A percentile compares a stretch with the other conserved stretches of the same genome.
phyloP scores from a whole-genome alignment of 2,797 vertebrate genomes.

The Vultur gryphus region DNA sequence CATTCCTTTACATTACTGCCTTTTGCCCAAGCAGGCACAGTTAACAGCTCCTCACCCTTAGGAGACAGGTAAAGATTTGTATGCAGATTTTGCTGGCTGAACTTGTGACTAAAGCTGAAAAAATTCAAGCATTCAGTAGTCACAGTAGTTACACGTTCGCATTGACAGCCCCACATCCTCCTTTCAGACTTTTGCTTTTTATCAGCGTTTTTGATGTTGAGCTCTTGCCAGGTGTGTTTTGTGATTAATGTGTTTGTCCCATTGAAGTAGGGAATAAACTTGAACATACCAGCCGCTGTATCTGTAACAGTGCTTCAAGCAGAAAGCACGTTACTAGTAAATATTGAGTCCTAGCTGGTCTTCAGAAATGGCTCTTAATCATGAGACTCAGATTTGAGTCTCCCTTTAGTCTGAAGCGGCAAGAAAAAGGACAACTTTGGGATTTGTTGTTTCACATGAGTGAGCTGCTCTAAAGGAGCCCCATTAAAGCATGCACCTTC shows the following conservation, averaged over 20 bases:
- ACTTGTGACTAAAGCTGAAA: background rate
- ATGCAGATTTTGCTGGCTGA: background rate
- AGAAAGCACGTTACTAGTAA: background rate
- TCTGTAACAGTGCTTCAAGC: background rate
- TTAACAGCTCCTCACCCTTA: background rate
- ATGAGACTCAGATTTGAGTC: background rate
- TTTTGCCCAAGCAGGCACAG: background rate
- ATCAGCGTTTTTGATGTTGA: background rate
- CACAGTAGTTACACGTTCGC: background rate
- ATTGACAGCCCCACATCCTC: background rate
- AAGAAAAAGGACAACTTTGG: background rate
- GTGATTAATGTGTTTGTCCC: background rate
- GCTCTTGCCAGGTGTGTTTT: background rate
- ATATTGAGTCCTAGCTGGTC: background rate
- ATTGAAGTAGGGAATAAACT: background rate
- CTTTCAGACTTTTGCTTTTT: background rate
- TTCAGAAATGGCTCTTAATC: background rate
- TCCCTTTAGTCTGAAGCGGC: background rate
- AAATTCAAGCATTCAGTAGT: background rate
- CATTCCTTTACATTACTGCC: background rate
- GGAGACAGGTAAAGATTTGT: background rate
- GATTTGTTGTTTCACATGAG: background rate
- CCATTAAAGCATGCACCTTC: background rate
- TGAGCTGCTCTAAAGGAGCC: background rate
- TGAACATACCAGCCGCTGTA: background rate